These are phyloP conservation scores for Scomber japonicus DNA, from an alignment of 2,113 vertebrate genomes.

Conservation along the genomic window DNA sequence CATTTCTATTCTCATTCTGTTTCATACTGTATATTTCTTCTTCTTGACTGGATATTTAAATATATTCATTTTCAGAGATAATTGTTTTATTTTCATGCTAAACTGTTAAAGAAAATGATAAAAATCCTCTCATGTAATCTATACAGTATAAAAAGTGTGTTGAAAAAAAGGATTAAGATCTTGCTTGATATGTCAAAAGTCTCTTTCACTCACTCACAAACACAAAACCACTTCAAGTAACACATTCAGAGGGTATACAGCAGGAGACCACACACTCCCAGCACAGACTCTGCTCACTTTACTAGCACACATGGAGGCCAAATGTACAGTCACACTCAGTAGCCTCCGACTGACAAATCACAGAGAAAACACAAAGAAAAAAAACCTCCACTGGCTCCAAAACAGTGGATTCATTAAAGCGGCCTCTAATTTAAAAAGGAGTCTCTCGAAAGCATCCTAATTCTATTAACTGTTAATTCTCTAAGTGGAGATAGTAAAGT, in stretches of 20 bases:
- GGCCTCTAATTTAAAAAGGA: conserved; percentile 10
- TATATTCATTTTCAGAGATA: too few species aligned
- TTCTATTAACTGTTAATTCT: conserved; percentile 18
- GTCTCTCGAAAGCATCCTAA: not conserved
- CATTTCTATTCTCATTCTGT: too few species aligned
- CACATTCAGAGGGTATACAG: conserved; percentile 53
- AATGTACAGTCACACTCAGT: conserved; percentile 59
- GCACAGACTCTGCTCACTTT: conserved; percentile 52
- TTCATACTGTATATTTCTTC: not conserved
- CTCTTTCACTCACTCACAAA: conserved; percentile 37
- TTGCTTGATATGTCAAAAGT: not conserved
- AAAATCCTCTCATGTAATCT: not conserved
- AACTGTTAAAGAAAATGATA: not conserved
- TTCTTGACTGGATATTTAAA: not conserved
- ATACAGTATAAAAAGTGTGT: not conserved
- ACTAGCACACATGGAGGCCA: conserved; percentile 79
- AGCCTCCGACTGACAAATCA: conserved; percentile 41
- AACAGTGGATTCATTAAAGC: not conserved
- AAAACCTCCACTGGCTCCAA: conserved; percentile 2
- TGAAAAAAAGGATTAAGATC: not conserved
- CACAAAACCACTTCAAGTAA: conserved; percentile 64
- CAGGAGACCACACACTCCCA: conserved; percentile 77
- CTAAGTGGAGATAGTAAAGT: not conserved
- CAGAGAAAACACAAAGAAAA: conserved; percentile 23
- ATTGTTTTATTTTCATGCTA: too few species aligned